A percentile compares a stretch with the other conserved stretches of the same genome.
phyloP scores from a whole-genome alignment of 2,888 invertebrate genomes.

The Schizotus pectinicornis region DNA sequence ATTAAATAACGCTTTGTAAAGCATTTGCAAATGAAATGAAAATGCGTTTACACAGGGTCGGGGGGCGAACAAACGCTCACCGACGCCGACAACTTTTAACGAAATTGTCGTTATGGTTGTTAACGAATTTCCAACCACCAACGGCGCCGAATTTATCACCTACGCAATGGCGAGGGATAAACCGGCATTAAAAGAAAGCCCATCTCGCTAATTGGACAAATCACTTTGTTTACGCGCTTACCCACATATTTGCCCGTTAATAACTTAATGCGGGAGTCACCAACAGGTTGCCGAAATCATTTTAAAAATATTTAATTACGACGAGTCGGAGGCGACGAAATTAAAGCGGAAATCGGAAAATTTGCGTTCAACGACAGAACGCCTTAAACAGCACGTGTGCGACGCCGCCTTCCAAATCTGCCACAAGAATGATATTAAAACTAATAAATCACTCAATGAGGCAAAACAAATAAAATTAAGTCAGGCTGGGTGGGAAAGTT shows the following conservation, averaged over 20 bases:
- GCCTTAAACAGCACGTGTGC: conserved; percentile 25
- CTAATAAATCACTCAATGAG: conserved; percentile 29
- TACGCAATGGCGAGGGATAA: neutral
- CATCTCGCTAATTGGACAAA: no score
- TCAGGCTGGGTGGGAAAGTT: conserved; percentile 36
- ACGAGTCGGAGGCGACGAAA: no score
- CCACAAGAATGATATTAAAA: conserved; percentile 28
- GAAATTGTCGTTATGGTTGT: conserved; percentile 27
- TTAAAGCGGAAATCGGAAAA: no score
- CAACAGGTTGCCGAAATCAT: no score
- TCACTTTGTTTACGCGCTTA: no score
- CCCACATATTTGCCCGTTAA: no score
- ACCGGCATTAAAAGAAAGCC: neutral
- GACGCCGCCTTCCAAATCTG: conserved; percentile 9
- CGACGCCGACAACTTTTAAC: conserved; percentile 26
- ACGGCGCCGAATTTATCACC: conserved; percentile 19
- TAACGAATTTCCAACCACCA: conserved; percentile 24
- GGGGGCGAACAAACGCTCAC: conserved; percentile 24
- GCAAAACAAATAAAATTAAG: conserved; percentile 39
- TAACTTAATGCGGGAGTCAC: no score
- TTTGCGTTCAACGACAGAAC: no score
- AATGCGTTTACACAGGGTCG: conserved; percentile 30
- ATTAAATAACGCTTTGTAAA: conserved; percentile 51
- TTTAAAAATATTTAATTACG: no score
- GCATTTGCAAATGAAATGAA: conserved; percentile 44